phyloP scores from a whole-genome alignment of 2,888 invertebrate genomes.

The Thyatira batis region DNA sequence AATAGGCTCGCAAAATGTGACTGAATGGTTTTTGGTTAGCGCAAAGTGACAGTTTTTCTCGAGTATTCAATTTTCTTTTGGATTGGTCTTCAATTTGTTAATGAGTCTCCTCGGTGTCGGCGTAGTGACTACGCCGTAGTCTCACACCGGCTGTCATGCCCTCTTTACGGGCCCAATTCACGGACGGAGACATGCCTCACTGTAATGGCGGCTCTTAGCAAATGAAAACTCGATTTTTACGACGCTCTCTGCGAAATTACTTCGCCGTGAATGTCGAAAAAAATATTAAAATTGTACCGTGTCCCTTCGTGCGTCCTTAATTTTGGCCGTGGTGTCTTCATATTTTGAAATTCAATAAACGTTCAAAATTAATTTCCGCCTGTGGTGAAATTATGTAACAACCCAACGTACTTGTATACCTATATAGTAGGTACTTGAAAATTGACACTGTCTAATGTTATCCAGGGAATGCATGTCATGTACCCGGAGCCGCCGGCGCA shows the following conservation, averaged over 20 bases:
- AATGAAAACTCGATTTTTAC: conserved; percentile 74
- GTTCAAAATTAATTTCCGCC: conserved; percentile 4
- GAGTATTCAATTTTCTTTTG: conserved; percentile 19
- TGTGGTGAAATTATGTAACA: conserved; percentile 11
- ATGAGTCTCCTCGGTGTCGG: conserved; percentile 26
- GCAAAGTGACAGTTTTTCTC: conserved; percentile 10
- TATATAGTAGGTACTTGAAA: background rate
- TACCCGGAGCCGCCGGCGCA: conserved; percentile 84
- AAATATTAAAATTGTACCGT: conserved; percentile 44
- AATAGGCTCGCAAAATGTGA: background rate
- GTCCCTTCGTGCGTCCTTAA: conserved; percentile 24
- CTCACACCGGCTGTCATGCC: conserved; percentile 1
- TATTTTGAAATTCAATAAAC: conserved; percentile 21
- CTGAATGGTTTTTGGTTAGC: background rate
- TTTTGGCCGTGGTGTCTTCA: conserved; percentile 22
- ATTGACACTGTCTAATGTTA: conserved; percentile 4
- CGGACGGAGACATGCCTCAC: conserved; percentile 50
- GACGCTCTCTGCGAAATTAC: conserved; percentile 66
- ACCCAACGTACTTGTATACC: too few species aligned
- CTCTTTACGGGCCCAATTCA: conserved; percentile 47
- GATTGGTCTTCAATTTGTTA: conserved; percentile 31
- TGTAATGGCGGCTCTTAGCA: conserved; percentile 65
- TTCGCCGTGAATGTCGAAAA: conserved; percentile 39
- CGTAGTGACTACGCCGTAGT: conserved; percentile 8
- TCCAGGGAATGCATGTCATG: conserved; percentile 93